Evolutionary conservation across 2,113 vertebrate species (phyloP), one percentile per base, ranked within the genome.

Genomic region (Erpornis zantholeuca): DNA sequence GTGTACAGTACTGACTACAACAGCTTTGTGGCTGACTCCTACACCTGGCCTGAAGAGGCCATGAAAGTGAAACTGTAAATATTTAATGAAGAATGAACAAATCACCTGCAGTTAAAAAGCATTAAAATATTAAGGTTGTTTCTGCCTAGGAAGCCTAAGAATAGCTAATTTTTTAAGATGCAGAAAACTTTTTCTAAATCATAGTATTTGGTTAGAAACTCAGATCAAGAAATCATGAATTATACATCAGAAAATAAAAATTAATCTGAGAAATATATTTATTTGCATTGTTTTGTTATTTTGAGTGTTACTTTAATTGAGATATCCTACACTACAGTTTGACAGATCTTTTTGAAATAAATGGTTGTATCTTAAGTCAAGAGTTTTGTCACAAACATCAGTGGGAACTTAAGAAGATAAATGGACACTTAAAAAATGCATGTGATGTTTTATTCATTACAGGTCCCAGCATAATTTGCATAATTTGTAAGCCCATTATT

Each of bases 1-100:
- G 91, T 98, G 91, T 99, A 99, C 68, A 98, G 93, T 54, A 98
- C 98, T 0, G 98, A 99, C 36, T 99, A 99, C 38, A 98, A 98
- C 21, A 97, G 98, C 86, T 98, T 99, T 72, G 91, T 97, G 36
- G 97, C 98, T 36, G 99, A 99, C 92, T 98, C 98, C 24, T 99
- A 99, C 49, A 50, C 96, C 85, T 99, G 99, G 99, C 99, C 99
- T 7, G 96, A 98, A 73, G 98, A 99, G 66, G 98, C 98, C 77
- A 98, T 98, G 98, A 96, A 96, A 88, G 96, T 99, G 86, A 99
- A 98, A 98, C 98, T 84, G 98, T 98, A 97, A 98, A 98, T 71
- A 89, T 61, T 86, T 84, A 88, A 73, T 38, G 87, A 72, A 93
- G 79, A 89, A 44, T 3, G 40, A 97, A 73, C 63, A 82, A 71